Conservation (phyloP, 2,113 vertebrate genomes). For the Solea senegalensis region DNA sequence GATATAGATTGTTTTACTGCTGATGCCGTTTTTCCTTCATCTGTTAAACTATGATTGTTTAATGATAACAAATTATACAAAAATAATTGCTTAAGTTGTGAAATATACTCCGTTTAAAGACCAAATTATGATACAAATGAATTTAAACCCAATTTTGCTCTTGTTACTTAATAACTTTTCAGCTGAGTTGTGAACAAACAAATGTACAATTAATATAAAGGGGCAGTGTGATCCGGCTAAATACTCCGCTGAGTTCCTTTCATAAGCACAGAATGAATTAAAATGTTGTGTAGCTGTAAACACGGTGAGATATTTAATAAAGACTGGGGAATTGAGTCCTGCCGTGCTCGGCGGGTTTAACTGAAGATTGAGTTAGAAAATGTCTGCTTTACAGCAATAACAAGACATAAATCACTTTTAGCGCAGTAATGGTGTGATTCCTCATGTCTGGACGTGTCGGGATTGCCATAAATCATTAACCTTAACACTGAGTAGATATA, state of each 20-base stretch:
- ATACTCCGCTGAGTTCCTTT: not conserved
- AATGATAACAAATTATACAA: no score
- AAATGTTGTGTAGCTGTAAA: not conserved
- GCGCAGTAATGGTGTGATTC: not conserved
- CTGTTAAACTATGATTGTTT: no score
- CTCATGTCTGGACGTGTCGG: not conserved
- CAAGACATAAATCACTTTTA: not conserved
- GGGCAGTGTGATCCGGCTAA: not conserved
- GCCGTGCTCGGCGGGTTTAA: not conserved
- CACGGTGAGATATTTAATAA: not conserved
- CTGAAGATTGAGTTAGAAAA: not conserved
- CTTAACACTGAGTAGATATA: no score
- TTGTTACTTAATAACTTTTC: not conserved
- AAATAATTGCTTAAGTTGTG: not conserved
- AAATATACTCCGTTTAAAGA: not conserved
- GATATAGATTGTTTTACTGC: no score
- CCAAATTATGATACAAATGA: no score
- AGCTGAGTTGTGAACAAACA: not conserved
- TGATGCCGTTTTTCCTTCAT: no score
- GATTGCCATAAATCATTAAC: slow-evolving; percentile 6
- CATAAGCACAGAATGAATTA: not conserved
- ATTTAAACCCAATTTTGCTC: not conserved
- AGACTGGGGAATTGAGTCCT: not conserved
- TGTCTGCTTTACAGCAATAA: not conserved
- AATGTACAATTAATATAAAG: not conserved